Base-by-base conservation (phyloP, 2,797 vertebrate species). In the Miichthys miiuy region DNA sequence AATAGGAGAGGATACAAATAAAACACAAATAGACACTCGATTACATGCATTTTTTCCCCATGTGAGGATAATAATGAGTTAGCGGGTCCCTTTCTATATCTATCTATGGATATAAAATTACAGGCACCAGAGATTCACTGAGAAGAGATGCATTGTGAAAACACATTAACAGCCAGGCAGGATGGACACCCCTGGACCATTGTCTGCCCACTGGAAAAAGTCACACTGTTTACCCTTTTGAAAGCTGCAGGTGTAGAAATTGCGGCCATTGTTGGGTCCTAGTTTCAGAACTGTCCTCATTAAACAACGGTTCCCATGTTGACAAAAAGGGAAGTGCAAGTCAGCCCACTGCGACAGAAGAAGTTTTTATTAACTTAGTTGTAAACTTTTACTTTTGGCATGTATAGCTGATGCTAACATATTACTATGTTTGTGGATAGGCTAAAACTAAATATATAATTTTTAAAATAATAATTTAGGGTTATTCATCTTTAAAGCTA, bases 271-370 rank as follows among this genome's bases (percentile, higher is more conserved):
- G 91, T 97, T 99, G 3, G 96, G 96, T 71, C 98, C 97, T 47
- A 96, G 93, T 95, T 99, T 99, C 88, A 99, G 86, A 55, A 98
- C 98, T 0, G 96, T 98, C 89, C 95, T 97, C 96, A 97, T 96
- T 87, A 98, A 74, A 72, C 94, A 95, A 47, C 95, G 94, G 84
- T 96, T 97, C 80, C 94, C 95, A 1, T 99, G 98, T 87, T 93
- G 92, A 93, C 98, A 98, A 79, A 89, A 84, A 1, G 98, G 98
- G 88, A 98, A 99, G 87, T 95, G 92, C 82, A 95, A 80, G 87
- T 99, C 98, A 4, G 98, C 98, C 98, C 98, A 99, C 97, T 99
- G 92, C 58, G 64, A 90, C n/a, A 57, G 67, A 83, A 78, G 1
- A 72, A 57, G 7, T 3, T 60, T 68, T 54, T 14, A 66, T 75